phyloP scores from a whole-genome alignment of 1,140 invertebrate species.

The Cyclina sinensis region DNA sequence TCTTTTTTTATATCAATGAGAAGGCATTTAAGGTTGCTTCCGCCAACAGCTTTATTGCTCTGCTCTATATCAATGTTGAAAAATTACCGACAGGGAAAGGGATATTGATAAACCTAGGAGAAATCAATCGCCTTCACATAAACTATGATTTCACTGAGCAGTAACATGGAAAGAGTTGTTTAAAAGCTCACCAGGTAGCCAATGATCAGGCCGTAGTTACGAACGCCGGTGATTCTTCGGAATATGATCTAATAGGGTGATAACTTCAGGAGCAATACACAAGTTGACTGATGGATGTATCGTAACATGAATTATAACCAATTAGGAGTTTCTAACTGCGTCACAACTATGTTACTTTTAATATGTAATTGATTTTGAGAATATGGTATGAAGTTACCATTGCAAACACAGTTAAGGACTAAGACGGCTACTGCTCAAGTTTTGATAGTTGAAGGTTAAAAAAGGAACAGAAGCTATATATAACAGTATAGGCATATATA shows the following conservation, averaged over 20 bases:
- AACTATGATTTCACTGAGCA: slow-evolving; percentile 20
- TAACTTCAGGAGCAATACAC: slow-evolving; percentile 1
- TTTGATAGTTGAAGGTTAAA: no score
- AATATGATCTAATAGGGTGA: slow-evolving; percentile 20
- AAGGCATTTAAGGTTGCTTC: slow-evolving; percentile 9
- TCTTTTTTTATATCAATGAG: background rate
- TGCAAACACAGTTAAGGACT: no score
- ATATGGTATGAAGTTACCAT: no score
- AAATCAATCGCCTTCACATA: slow-evolving; percentile 45
- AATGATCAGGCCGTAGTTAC: slow-evolving; percentile 28
- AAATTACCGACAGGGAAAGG: slow-evolving; percentile 27
- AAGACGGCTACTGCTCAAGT: no score
- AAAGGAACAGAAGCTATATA: no score
- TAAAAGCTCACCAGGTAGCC: slow-evolving; percentile 34
- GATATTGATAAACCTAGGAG: slow-evolving; percentile 29
- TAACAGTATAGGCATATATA: no score
- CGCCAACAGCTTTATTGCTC: background rate
- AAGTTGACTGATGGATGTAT: background rate
- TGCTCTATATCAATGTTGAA: slow-evolving; percentile 36
- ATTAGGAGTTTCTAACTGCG: background rate
- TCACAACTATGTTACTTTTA: background rate
- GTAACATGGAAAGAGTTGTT: slow-evolving; percentile 8
- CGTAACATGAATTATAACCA: background rate
- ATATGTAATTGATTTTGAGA: background rate
- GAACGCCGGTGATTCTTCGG: background rate